Evolutionary conservation across 1,140 invertebrate species (phyloP), one percentile per base, ranked within the genome.

Genomic region (Eubasilissa regina): DNA sequence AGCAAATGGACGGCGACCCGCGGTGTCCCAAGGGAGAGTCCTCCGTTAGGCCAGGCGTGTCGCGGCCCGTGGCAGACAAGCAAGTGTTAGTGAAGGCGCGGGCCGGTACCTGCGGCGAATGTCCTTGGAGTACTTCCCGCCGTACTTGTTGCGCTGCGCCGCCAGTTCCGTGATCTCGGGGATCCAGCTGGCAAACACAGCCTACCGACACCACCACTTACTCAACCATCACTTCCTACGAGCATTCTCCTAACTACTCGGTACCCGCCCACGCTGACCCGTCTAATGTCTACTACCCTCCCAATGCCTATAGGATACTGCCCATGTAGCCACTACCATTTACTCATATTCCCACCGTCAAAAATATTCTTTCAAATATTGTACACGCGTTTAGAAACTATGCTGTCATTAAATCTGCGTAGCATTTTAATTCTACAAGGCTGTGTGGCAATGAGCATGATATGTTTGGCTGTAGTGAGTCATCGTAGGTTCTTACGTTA

Each of bases 111-210:
- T 97, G 95, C 96, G 96, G 93, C 97, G 96, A 92, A 96, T 93
- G 93, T 98, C 97, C 93, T 97, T 96, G 93, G 95, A 97, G 94
- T 97, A 98, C 90, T 96, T 94, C 91, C 97, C 97, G 92, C 97
- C 97, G 93, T 98, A 98, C 93, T 98, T 98, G 93, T 96, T 95
- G 89, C 97, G 94, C 92, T 97, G 96, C 89, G 97, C 97, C 90
- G 97, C 95, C 91, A 99, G 95, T 92, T 98, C 97, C 90, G 96
- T 97, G 92, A 99, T 98, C 94, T 99, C 97, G 89, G 97, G 97
- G 91, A 99, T 97, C 95, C 96, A 98, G 93, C 96, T 98, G 92
- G 97, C 97, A 95, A 99, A 98, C 93, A 98, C 95, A 92, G 95
- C 96, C 95, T 97, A 95, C 87, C 91, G 92, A 88, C 88, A 89